These are phyloP conservation scores for Cyrtonyx montezumae DNA, from an alignment of 2,113 vertebrate species.

Conservation along the genomic window DNA sequence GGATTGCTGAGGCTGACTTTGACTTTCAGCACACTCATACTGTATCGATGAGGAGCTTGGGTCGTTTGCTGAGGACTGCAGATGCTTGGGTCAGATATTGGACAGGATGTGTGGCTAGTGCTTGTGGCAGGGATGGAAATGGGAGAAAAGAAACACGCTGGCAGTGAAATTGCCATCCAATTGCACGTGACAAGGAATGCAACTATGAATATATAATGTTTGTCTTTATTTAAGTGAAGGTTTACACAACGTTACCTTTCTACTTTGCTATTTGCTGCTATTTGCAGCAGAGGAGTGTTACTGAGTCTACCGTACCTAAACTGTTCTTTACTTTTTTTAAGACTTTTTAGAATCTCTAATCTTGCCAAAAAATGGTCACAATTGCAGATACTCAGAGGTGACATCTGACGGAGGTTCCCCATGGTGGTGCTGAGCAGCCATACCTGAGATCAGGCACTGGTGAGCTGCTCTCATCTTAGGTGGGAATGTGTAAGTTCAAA, in stretches of 20 bases:
- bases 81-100: not conserved
- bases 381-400: not conserved
- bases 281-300: not conserved
- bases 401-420: not conserved
- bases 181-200: not conserved
- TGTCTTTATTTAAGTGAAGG: not conserved
- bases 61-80: not conserved
- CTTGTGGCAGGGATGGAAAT: not conserved
- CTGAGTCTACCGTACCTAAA: not conserved
- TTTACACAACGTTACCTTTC: not conserved
- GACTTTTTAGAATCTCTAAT: not conserved
- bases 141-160: not conserved
- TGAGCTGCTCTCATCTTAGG: not conserved
- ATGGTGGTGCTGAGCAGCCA: accelerated
- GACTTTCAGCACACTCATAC: not conserved
- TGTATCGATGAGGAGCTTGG: not conserved
- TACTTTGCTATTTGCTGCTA: not conserved
- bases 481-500: not conserved
- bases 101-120: not conserved
- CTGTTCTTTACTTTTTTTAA: not conserved
- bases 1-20: not conserved
- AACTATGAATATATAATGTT: not conserved
- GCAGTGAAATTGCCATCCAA: not conserved
- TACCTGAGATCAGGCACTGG: not conserved
- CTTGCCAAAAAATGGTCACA: not conserved